Conservation (phyloP, 2,888 invertebrate species). For the Plemyria rubiginata region DNA sequence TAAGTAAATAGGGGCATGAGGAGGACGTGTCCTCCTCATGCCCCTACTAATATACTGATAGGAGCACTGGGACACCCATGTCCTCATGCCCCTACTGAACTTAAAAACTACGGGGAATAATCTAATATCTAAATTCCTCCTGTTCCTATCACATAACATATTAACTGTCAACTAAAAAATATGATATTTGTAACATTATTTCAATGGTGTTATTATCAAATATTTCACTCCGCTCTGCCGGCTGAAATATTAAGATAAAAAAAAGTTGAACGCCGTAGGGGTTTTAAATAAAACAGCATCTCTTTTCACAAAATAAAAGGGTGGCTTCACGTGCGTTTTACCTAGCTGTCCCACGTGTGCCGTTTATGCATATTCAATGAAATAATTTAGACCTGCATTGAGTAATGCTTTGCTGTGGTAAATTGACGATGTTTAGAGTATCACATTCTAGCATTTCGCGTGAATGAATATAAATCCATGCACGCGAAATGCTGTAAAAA, state of each 20-base stretch:
- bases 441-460: too few species aligned
- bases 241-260: background rate
- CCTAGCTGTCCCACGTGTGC: slow-evolving; percentile 1
- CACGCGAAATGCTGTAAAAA: too few species aligned
- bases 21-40: too few species aligned
- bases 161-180: too few species aligned
- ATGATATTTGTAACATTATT: background rate
- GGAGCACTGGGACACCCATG: too few species aligned
- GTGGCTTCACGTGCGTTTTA: slow-evolving; percentile 8
- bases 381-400: slow-evolving; percentile 19
- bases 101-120: too few species aligned
- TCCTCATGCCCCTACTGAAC: too few species aligned
- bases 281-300: slow-evolving; percentile 1
- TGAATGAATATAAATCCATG: too few species aligned
- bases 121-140: too few species aligned
- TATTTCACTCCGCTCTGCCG: background rate
- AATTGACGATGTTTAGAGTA: background rate
- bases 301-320: slow-evolving; percentile 2
- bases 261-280: background rate
- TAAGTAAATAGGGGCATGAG: too few species aligned
- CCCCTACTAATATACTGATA: too few species aligned
- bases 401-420: background rate
- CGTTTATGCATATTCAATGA: slow-evolving; percentile 22
- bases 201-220: background rate
- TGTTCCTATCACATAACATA: too few species aligned